Base-by-base conservation (phyloP, 2,797 vertebrate species). In the Acropternis orthonyx region DNA sequence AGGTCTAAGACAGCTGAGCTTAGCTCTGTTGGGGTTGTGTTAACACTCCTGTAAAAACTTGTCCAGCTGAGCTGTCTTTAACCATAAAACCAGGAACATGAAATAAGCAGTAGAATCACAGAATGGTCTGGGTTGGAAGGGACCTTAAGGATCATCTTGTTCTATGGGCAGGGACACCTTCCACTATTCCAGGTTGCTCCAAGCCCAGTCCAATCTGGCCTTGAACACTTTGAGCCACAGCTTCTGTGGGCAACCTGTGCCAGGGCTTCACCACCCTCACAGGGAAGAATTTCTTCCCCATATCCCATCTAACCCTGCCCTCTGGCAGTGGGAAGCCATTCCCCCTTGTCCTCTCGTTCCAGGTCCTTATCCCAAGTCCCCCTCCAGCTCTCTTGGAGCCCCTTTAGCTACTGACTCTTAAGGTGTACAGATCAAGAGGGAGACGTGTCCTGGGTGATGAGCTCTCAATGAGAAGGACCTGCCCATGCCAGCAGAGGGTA, bases 181-280 rank as follows among this genome's bases (percentile, higher is more conserved):
- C 24, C 44, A 52, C 14, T 12, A 3, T 0, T 0, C 12, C 34
- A 54, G 18, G 3, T 0, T 48, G 30, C 9, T 66, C 3, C 58
- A 77, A 44, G 28, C 7, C 37, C 8, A 3, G 1, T 58, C 20
- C 26, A 59, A 0, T 4, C 26, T 46, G 44, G n/a, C 66, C 22
- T 54, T 59, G 30, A 30, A 61, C 18, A 54, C 30, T 66, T 15
- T 7, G 46, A 77, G 37, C 24, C 44, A 58, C 24, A 89, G 37
- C 21, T 77, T 1, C 51, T 72, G 21, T 28, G 59, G 6, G 18
- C 39, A 72, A 0, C 18, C 21, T 54, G 59, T 78, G 30, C 46
- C 66, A 72, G 10, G 12, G 26, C 7, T 21, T 32, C 1, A 0
- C 5, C 28, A 9, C 12, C 23, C 28, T 83, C 37, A 1, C 5